Evolutionary conservation across 35 echinoderm and acorn worm genomes (phyloP), one percentile per base, ranked within the genome.

Genomic region (Stichopus chloronotus): DNA sequence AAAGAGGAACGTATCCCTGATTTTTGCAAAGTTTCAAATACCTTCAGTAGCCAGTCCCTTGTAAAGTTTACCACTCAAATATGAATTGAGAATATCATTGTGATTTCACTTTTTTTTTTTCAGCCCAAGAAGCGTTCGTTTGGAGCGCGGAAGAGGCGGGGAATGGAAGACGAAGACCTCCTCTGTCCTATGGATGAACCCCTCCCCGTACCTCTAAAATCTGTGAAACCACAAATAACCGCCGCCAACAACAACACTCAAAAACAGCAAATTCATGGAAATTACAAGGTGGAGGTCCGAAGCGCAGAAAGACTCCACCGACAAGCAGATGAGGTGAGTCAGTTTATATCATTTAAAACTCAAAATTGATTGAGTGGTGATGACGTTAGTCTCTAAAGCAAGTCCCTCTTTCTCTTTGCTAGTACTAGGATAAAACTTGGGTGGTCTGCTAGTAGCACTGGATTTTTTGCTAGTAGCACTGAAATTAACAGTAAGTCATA

Each of bases 51-150:
- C 30, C 30, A 43, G 30, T 43, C 30, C 30, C 30, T 43, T 43
- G 0, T 43, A 43, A 43, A 43, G 30, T 43, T 43, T 43, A 43
- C 3, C 30, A 43, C 30, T 43, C 30, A 43, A 43, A 43, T 43
- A 43, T 43, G 30, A 43, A 43, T 43, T 43, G 30, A 43, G 30
- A 43, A 43, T 43, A 43, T 43, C 30, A 1, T 43, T 3, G 30
- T 43, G 30, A 43, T 43, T 43, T 43, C 1, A 55, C 69, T 93
- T 23, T 19, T 56, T 23, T 19, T 56, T 81, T 83, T 0, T 71
- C 88, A 98, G 97, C 95, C 97, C 23, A 98, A 96, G 87, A 98
- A 98, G 88, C 92, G 92, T 9, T 77, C 95, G 4, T 96, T 95
- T 86, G 92, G 90, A 0, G 87, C 60, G 52, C 79, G 91, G 10